These are phyloP conservation scores for Platypus cylindrus DNA, from an alignment of 2,888 invertebrate genomes.

Conservation along the genomic window DNA sequence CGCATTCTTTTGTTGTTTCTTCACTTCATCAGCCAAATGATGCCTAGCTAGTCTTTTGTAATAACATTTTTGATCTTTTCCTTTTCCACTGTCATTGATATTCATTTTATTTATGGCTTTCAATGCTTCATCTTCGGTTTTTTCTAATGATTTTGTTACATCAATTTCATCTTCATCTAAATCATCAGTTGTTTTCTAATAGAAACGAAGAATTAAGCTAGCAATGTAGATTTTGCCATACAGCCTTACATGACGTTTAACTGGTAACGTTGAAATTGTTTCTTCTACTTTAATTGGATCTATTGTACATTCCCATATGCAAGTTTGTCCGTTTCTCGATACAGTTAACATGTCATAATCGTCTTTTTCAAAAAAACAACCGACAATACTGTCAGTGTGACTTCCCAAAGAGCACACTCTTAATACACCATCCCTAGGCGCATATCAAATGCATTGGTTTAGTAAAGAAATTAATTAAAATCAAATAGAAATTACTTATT, in stretches of 20 bases:
- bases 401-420: constrained; percentile 65
- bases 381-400: constrained; percentile 74
- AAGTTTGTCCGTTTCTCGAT: constrained; percentile 71
- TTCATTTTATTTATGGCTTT: constrained; percentile 34
- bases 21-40: constrained; percentile 59
- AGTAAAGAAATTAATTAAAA: neutral
- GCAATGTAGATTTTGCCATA: no score
- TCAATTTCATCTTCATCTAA: constrained; percentile 60
- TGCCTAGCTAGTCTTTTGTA: constrained; percentile 63
- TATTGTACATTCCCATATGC: constrained; percentile 75
- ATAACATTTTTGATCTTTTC: constrained; percentile 38
- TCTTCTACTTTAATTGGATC: constrained; percentile 56
- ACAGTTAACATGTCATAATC: constrained; percentile 76
- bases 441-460: neutral
- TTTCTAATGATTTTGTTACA: constrained; percentile 43
- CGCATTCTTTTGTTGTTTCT: constrained; percentile 48
- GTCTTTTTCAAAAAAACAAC: constrained; percentile 77
- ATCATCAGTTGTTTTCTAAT: constrained; percentile 31
- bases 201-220: no score
- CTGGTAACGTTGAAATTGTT: neutral
- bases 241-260: no score
- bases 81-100: constrained; percentile 34
- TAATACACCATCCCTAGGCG: constrained; percentile 53
- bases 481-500: constrained; percentile 43
- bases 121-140: constrained; percentile 34